phyloP scores from a whole-genome alignment of 2,113 vertebrate species.

The Calonectris borealis region DNA sequence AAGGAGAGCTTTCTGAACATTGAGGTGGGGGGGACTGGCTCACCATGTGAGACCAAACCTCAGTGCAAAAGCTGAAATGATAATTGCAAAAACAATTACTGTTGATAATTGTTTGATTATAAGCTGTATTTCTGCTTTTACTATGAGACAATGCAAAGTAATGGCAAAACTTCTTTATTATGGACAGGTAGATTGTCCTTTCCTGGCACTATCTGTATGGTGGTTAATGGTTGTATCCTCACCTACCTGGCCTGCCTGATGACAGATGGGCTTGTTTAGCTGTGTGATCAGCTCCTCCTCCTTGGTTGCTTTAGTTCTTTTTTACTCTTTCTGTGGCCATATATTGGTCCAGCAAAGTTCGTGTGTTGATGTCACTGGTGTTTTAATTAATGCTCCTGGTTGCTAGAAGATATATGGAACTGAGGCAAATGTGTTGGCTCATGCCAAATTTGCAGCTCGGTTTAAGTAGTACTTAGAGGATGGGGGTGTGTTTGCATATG shows the following conservation, averaged over 20 bases:
- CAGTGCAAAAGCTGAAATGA: neutral
- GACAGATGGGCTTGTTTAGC: neutral
- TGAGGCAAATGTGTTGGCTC: neutral
- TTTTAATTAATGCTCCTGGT: neutral
- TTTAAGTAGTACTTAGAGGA: neutral
- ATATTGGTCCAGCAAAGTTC: neutral
- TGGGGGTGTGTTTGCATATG: neutral
- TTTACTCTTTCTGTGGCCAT: neutral
- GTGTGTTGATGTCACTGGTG: neutral
- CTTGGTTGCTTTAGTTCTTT: neutral
- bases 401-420: neutral
- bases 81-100: neutral
- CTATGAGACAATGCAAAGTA: neutral
- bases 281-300: neutral
- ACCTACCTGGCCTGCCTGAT: neutral
- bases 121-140: neutral
- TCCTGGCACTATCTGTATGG: neutral
- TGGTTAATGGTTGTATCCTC: neutral
- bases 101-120: accelerated
- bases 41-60: neutral
- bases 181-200: neutral
- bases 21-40: neutral
- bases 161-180: neutral
- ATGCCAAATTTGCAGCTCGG: neutral
- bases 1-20: neutral